Evolutionary conservation across 2,797 vertebrate species (phyloP).

Genomic region (Neopelma chrysocephalum): DNA sequence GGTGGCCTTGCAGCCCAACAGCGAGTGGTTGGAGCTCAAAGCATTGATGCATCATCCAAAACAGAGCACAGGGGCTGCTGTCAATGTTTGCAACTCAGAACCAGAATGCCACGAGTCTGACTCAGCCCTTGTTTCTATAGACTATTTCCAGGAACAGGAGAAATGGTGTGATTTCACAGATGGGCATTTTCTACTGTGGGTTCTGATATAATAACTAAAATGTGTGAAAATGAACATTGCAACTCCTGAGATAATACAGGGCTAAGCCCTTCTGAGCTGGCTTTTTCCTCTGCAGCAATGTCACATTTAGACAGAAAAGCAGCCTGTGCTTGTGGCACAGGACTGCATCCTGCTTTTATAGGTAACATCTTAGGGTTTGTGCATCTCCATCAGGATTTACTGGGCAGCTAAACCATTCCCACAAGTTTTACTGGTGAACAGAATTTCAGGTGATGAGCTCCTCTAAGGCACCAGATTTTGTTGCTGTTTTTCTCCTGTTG

Average conservation of each 20-base stretch:
- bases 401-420: background rate
- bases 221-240: background rate
- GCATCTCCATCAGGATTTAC: background rate
- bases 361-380: background rate
- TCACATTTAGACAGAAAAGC: background rate
- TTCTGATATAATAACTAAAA: background rate
- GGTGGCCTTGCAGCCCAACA: background rate
- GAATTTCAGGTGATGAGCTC: background rate
- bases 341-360: background rate
- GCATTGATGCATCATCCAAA: rapidly evolving
- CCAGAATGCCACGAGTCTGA: background rate
- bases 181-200: background rate
- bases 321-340: background rate
- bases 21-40: rapidly evolving
- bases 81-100: background rate
- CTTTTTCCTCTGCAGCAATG: background rate
- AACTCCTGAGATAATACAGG: background rate
- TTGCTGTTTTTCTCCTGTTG: background rate
- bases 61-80: background rate
- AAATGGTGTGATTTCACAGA: background rate
- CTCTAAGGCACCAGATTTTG: background rate
- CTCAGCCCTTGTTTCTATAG: background rate
- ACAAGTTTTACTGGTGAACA: background rate
- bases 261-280: background rate
- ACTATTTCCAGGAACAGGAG: background rate